phyloP scores from a whole-genome alignment of 2,113 vertebrate genomes.

The Amphilophus citrinellus region DNA sequence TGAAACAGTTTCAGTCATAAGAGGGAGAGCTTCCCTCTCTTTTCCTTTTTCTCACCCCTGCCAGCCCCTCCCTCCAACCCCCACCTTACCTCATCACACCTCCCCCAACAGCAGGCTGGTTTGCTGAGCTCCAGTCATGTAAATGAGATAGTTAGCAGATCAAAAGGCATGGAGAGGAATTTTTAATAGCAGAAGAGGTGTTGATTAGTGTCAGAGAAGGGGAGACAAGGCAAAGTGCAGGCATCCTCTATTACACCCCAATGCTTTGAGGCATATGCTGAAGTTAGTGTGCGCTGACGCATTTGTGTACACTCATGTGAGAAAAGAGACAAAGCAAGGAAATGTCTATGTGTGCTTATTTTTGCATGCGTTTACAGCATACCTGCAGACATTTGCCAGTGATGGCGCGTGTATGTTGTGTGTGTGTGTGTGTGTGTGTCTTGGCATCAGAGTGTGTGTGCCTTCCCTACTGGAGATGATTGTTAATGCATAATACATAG shows the following conservation, averaged over 20 bases:
- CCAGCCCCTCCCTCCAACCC: background rate
- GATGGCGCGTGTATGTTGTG: background rate
- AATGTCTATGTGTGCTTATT: background rate
- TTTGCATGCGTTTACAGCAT: constrained; percentile 25
- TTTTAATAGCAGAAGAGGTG: constrained; percentile 77
- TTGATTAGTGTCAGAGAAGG: constrained; percentile 77
- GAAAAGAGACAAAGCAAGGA: background rate
- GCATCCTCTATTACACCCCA: constrained; percentile 56
- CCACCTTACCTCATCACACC: constrained; percentile 48
- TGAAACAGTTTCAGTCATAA: background rate
- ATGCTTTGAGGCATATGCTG: constrained; percentile 47
- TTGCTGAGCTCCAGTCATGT: constrained; percentile 68
- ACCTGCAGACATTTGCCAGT: constrained; percentile 31
- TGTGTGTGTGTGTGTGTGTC: constrained; percentile 16
- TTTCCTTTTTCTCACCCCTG: background rate
- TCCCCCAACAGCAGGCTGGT: constrained; percentile 23
- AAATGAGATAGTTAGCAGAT: constrained; percentile 79
- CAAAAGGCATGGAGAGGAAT: constrained; percentile 69
- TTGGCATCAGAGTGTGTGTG: constrained; percentile 50
- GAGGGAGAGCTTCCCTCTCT: background rate
- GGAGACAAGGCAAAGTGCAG: constrained; percentile 53
- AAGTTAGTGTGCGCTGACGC: background rate
- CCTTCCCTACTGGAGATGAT: constrained; percentile 50
- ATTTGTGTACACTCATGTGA: constrained; percentile 2
- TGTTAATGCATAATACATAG: constrained; percentile 79